phyloP scores from a whole-genome alignment of 2,797 vertebrate genomes.

The Karalla daura region DNA sequence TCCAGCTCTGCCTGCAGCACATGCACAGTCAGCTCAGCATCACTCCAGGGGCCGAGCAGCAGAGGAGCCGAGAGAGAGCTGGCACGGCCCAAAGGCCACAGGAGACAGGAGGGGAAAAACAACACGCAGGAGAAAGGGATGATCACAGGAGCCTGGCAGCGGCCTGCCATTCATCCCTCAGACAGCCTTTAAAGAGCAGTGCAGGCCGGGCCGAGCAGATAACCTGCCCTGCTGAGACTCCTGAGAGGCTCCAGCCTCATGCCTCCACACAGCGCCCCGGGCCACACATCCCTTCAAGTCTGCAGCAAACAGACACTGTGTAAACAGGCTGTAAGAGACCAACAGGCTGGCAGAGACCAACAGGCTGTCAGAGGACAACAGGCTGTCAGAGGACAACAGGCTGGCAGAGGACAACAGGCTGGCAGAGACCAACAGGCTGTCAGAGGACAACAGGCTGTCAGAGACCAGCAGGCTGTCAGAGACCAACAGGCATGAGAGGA shows the following conservation, averaged over 20 bases:
- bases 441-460: slow-evolving; percentile 13
- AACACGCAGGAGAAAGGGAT: slow-evolving; percentile 53
- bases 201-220: slow-evolving; percentile 44
- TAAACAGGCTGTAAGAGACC: slow-evolving; percentile 13
- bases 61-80: slow-evolving; percentile 21
- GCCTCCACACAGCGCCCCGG: slow-evolving; percentile 34
- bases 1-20: neutral
- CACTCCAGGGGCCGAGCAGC: slow-evolving; percentile 10
- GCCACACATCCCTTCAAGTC: slow-evolving; percentile 37
- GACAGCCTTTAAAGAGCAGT: slow-evolving; percentile 39
- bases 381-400: neutral
- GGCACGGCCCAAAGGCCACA: slow-evolving; percentile 36
- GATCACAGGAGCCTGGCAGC: slow-evolving; percentile 45
- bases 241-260: slow-evolving; percentile 25
- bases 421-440: too few species aligned
- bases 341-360: neutral
- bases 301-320: slow-evolving; percentile 23
- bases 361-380: neutral
- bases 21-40: slow-evolving; percentile 17
- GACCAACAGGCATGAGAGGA: too few species aligned
- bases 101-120: slow-evolving; percentile 41
- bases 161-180: slow-evolving; percentile 63
- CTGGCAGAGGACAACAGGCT: neutral
- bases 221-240: slow-evolving; percentile 44
- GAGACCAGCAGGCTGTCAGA: neutral